Base-by-base conservation (phyloP, 2,797 vertebrate species). In the Sphenopsis melanotis region DNA sequence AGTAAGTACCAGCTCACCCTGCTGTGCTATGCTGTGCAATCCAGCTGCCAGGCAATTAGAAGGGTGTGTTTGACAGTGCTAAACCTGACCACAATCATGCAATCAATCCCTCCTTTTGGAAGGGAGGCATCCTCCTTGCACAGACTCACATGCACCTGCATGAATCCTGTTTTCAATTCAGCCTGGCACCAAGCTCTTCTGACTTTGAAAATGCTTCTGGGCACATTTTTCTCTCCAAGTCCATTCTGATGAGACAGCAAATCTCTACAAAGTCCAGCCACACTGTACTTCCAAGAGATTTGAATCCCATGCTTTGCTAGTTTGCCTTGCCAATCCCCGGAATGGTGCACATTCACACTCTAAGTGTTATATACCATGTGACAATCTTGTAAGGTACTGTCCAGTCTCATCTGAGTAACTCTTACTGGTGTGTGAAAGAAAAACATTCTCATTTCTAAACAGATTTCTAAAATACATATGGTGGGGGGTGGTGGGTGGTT, bases 401-500 rank as follows among this genome's bases (percentile, higher is more conserved):
- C 27, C 59, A 84, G 59, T 12, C 53, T 69, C 7, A 0, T 9
- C 11, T 26, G 30, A 85, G 22, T 32, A 84, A 79, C 32, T 30
- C 29, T 15, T 60, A 39, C 37, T n/a, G 32, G 32, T 11, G 3
- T 4, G 1, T 34, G 15, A 66, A 84, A 85, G 39, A 61, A 83
- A 89, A 75, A 44, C 12, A 26, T 19, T 63, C 64, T 74, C 21
- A 42, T 79, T 49, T 79, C 30, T 34, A 47, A 70, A 61, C 1
- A 34, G 34, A 21, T 46, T 30, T 41, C 41, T 41, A 55, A 60
- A 70, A 71, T 10, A 50, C 8, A 17, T 46, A 8, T 6, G 11
- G 16, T 26, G 8, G 3, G 4, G 12, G 0, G 4, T 13, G 5
- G 9, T 7, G 11, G 9, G 24, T 41, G 16, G 49, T 20, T 44